phyloP scores from a whole-genome alignment of 2,888 invertebrate genomes.

The Spodoptera littoralis region DNA sequence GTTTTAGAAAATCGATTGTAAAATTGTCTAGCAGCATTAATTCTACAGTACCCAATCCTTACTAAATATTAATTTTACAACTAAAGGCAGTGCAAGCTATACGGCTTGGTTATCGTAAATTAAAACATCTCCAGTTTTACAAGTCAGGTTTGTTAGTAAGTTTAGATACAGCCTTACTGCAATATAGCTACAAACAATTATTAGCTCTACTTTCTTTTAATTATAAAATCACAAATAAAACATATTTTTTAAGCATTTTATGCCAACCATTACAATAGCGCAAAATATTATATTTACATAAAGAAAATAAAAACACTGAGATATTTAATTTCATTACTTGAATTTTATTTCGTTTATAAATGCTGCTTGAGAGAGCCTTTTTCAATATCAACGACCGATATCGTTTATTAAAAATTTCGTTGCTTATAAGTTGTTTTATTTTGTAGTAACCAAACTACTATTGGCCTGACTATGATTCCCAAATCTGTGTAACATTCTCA shows the following conservation, averaged over 20 bases:
- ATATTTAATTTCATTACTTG: not conserved
- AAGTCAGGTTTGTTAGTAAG: slow-evolving; percentile 50
- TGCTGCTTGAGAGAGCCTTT: slow-evolving; percentile 1
- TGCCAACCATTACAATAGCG: not conserved
- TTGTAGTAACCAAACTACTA: slow-evolving; percentile 25
- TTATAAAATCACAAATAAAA: no score
- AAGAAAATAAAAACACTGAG: slow-evolving; percentile 11
- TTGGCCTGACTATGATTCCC: slow-evolving; percentile 47
- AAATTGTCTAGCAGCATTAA: slow-evolving; percentile 23
- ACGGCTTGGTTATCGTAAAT: slow-evolving; percentile 57
- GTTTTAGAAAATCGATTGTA: slow-evolving; percentile 17
- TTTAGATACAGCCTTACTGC: slow-evolving; percentile 2
- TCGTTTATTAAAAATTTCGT: not conserved
- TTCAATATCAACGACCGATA: not conserved
- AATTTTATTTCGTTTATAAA: slow-evolving; percentile 24
- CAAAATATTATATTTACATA: slow-evolving; percentile 19
- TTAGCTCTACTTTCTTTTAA: not conserved
- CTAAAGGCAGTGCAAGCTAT: slow-evolving; percentile 59
- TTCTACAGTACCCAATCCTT: slow-evolving; percentile 55
- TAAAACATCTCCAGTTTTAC: slow-evolving; percentile 46
- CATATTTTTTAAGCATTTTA: not conserved
- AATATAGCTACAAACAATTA: not conserved
- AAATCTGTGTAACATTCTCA: slow-evolving; percentile 33
- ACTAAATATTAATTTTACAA: slow-evolving; percentile 40
- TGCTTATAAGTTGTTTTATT: slow-evolving; percentile 1